phyloP scores from a whole-genome alignment of 2,888 invertebrate genomes.

The Uloborus plumipes region DNA sequence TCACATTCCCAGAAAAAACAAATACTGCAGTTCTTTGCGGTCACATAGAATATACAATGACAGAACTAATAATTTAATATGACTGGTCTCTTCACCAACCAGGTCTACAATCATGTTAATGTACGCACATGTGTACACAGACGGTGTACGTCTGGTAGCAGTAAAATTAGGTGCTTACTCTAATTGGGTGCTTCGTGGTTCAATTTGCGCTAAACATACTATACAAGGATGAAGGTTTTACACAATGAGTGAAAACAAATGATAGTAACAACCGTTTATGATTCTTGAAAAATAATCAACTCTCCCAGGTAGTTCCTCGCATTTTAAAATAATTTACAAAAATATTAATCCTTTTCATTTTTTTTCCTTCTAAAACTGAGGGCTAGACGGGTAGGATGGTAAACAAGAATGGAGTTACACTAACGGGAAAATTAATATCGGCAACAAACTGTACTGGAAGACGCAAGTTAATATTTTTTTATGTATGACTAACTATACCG shows the following conservation, averaged over 20 bases:
- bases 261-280: neutral
- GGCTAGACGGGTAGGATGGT: too few species aligned
- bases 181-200: constrained; percentile 54
- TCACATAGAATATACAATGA: constrained; percentile 29
- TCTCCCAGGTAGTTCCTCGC: too few species aligned
- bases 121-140: constrained; percentile 19
- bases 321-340: too few species aligned
- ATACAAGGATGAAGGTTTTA: constrained; percentile 52
- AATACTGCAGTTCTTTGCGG: constrained; percentile 25
- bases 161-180: constrained; percentile 51
- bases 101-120: constrained; percentile 46
- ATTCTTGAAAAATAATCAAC: too few species aligned
- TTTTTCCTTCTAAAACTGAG: too few species aligned
- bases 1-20: constrained; percentile 44
- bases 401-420: too few species aligned
- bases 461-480: too few species aligned
- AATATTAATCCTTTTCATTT: too few species aligned
- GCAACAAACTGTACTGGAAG: too few species aligned
- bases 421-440: too few species aligned
- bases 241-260: constrained; percentile 49
- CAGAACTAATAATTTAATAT: constrained; percentile 57
- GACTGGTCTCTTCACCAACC: constrained; percentile 12
- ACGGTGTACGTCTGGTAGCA: constrained; percentile 27
- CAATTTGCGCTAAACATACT: constrained; percentile 38
- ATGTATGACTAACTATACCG: too few species aligned